Base-by-base conservation (phyloP, 1,140 invertebrate genomes). In the Lasioglossum baleicum region DNA sequence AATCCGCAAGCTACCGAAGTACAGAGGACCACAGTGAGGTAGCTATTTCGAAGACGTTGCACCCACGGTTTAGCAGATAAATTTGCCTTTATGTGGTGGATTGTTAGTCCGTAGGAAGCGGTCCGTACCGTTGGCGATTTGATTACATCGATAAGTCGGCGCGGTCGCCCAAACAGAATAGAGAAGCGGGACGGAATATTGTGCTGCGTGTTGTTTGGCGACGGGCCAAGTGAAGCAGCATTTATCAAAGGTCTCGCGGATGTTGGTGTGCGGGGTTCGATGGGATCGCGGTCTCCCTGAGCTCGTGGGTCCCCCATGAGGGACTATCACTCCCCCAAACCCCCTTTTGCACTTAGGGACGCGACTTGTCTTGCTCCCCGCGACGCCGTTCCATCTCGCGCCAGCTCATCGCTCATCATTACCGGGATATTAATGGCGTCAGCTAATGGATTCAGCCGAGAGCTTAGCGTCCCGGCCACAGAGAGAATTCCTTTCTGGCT, bases 401-500 rank as follows among this genome's bases (percentile, higher is more conserved):
- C 58, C 64, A 80, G 77, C 88, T 88, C 88, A 88, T 90, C 88
- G 83, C 87, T 90, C 88, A 89, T 87, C 87, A 90, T 90, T 90
- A 90, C 87, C 67, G 73, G 75, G 88, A 90, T 90, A 90, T 90
- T 90, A 90, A 90, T 90, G 87, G 88, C 88, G 87, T 73, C 71
- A 75, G 87, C 87, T 89, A 90, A 90, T 90, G 89, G 89, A 90
- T 90, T 90, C 88, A 86, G 81, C 80, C 82, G 83, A 84, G 83
- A 88, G 83, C 80, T 76, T 64, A 75, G 53, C 69, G 42, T 67
- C 66, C 13, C 76, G 82, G 80, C 80, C 44, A 10, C 44, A 48
- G 78, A 83, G 81, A 87, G 84, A 84, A 78, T 85, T 80, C 69
- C 71, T 68, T 64, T 75, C 31, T 31, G 44, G 53, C 17, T 44